Evolutionary conservation across 2,797 vertebrate species (phyloP).

Genomic region (Etheostoma nigrum): DNA sequence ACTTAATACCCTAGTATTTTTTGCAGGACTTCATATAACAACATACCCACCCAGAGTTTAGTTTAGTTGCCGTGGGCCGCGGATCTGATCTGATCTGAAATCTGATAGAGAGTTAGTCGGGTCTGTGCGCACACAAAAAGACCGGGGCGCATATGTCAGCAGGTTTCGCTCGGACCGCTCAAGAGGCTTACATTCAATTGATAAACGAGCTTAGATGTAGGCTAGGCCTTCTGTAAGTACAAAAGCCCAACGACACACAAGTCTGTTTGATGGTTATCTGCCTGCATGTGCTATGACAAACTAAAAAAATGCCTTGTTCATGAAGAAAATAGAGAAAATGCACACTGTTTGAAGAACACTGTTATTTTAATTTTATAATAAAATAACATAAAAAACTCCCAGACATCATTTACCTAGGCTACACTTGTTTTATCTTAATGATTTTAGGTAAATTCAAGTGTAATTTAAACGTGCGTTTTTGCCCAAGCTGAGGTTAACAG

Average conservation of each 20-base stretch:
- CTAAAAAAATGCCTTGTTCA: background rate
- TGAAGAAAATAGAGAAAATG: background rate
- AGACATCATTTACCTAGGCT: background rate
- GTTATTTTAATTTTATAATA: background rate
- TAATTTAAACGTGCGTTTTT: background rate
- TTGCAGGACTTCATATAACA: constrained; percentile 17
- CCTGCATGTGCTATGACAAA: constrained; percentile 24
- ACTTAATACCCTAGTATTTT: constrained; percentile 2
- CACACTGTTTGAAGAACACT: no score
- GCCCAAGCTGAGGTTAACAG: constrained; percentile 45
- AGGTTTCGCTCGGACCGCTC: constrained; percentile 82
- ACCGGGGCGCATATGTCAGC: constrained; percentile 85
- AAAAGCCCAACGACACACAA: constrained; percentile 76
- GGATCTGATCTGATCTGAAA: no score
- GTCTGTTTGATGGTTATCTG: constrained; percentile 62
- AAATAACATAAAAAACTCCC: background rate
- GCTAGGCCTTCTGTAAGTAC: constrained; percentile 72
- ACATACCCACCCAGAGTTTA: constrained; percentile 20
- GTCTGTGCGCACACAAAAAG: constrained; percentile 79
- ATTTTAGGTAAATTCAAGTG: background rate
- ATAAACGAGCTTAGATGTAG: constrained; percentile 84
- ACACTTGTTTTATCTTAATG: background rate
- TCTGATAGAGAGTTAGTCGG: constrained; percentile 59
- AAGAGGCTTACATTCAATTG: constrained; percentile 88
- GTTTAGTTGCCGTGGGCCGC: constrained; percentile 31